Evolutionary conservation across 2,797 vertebrate genomes (phyloP), one percentile per base, ranked within the genome.

Genomic region (Microctenopoma steveboyesi): DNA sequence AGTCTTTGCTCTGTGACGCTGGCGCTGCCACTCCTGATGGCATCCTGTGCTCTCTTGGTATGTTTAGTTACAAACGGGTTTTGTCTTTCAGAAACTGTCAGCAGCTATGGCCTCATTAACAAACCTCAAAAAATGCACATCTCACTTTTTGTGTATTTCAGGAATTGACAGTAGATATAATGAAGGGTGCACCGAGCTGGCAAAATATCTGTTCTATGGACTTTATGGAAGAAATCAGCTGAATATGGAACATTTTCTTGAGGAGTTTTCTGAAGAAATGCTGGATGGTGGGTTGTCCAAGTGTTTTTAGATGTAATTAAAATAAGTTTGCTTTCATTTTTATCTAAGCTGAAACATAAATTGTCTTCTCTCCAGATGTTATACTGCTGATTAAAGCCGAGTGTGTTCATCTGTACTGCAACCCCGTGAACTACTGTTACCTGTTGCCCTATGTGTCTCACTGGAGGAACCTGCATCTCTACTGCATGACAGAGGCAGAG

Each of bases 161-260:
- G 98, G 98, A 50, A 98, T 99, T 57, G 98, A 99, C 86, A 99
- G 98, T 84, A 93, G 97, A 39, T 99, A 99, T 83, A 99, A 98
- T 30, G 95, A 95, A 70, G 98, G 98, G 3, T 99, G 97, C 91
- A 93, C 93, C 55, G 98, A 99, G 74, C 92, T 99, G 79, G 97
- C 97, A 0, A 96, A 96, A 85, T 99, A 96, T 49, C 94, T 99
- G 66, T 96, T 99, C 74, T 96, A 96, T 72, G 97, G 94, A 72
- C 90, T 99, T 9, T 98, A 98, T 70, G 96, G 92, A 78, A 94
- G 93, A 79, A 95, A 86, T 82, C 94, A 90, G 82, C 84, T 93
- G 0, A 95, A 95, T 81, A 88, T 96, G 48, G 96, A 96, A 40
- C 91, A 94, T 77, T 67, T 60, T 22, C 75, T 84, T 9, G 94